phyloP scores from a whole-genome alignment of 2,888 invertebrate species.

The Eupithecia vulgata region DNA sequence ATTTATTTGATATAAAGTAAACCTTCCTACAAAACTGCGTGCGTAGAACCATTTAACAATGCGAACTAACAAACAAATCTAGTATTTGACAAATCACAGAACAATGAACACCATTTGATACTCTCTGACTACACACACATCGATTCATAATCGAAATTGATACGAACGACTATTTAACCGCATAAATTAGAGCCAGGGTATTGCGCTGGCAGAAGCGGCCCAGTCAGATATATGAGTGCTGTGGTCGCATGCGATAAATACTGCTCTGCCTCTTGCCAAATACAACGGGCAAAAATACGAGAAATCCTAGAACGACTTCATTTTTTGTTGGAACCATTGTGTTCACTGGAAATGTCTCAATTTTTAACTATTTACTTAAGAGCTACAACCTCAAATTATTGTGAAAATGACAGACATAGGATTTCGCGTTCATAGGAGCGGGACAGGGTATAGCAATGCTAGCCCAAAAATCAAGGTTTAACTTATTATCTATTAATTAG shows the following conservation, averaged over 20 bases:
- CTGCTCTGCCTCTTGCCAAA: slow-evolving; percentile 50
- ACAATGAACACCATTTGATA: slow-evolving; percentile 2
- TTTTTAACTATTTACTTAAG: neutral
- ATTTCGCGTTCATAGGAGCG: too few species aligned
- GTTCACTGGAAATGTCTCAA: neutral
- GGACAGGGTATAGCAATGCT: too few species aligned
- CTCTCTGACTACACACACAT: slow-evolving; percentile 6
- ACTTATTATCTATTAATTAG: too few species aligned
- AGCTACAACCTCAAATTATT: too few species aligned
- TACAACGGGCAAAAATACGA: slow-evolving; percentile 44
- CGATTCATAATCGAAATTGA: slow-evolving; percentile 59
- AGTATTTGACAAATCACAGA: slow-evolving; percentile 1
- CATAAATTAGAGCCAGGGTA: slow-evolving; percentile 49
- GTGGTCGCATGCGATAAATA: slow-evolving; percentile 58
- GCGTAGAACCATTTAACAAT: neutral
- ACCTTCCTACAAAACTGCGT: too few species aligned
- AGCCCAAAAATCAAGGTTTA: too few species aligned
- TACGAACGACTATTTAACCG: slow-evolving; percentile 64
- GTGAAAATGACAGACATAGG: too few species aligned
- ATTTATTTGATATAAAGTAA: too few species aligned
- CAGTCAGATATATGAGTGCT: slow-evolving; percentile 47
- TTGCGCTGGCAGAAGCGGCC: slow-evolving; percentile 47
- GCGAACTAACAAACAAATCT: slow-evolving; percentile 3
- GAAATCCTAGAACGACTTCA: neutral
- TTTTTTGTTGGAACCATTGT: neutral